A percentile compares a stretch with the other conserved stretches of the same genome.
phyloP scores from a whole-genome alignment of 2,888 invertebrate species.

The Drosophila monieri region DNA sequence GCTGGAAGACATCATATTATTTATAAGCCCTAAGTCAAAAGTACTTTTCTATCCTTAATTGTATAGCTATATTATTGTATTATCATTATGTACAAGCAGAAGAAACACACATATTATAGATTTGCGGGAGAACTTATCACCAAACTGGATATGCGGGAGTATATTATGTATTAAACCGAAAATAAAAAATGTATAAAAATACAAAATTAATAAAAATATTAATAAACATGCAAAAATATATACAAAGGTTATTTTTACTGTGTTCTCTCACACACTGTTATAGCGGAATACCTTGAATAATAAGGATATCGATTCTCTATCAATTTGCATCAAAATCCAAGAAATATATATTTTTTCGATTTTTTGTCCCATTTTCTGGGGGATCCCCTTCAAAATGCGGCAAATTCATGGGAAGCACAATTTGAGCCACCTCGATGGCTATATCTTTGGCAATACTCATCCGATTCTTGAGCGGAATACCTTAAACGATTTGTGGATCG shows the following conservation, averaged over 20 bases:
- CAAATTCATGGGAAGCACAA: too few relatives aligned
- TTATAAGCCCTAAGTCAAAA: conserved; percentile 66
- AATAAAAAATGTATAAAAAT: conserved; percentile 69
- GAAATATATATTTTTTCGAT: too few relatives aligned
- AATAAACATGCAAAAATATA: conserved; percentile 71
- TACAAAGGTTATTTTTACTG: background rate
- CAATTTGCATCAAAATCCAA: too few relatives aligned
- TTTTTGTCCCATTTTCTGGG: too few relatives aligned
- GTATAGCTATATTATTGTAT: conserved; percentile 74
- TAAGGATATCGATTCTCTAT: too few relatives aligned
- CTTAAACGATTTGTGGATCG: too few relatives aligned
- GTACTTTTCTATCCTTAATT: conserved; percentile 75
- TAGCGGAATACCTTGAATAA: too few relatives aligned
- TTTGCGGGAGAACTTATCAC: conserved; percentile 70
- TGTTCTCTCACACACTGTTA: too few relatives aligned
- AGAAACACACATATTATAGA: conserved; percentile 66
- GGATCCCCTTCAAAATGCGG: too few relatives aligned
- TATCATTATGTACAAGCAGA: conserved; percentile 54
- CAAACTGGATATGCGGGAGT: conserved; percentile 72
- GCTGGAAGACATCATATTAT: conserved; percentile 72
- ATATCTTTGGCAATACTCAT: too few relatives aligned
- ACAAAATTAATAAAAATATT: conserved; percentile 69
- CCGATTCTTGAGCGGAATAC: too few relatives aligned
- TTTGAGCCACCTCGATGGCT: too few relatives aligned
- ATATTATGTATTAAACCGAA: conserved; percentile 63